Percentiles rank a stretch among this genome's conserved stretches.
phyloP scores from a whole-genome alignment of 1,140 invertebrate species.

The Leptinotarsa defecta region DNA sequence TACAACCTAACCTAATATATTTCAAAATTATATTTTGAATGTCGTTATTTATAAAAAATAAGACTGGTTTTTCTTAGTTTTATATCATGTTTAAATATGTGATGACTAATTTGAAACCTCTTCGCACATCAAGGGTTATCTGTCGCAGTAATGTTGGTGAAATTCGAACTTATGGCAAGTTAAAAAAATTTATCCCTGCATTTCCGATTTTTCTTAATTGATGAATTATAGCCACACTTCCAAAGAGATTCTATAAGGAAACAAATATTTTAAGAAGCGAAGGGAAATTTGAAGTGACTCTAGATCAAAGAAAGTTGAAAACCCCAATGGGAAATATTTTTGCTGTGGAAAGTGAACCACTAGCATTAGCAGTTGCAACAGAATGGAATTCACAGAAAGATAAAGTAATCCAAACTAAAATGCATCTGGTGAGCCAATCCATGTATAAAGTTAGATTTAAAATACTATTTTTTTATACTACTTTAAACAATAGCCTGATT shows the following conservation, averaged over 20 bases:
- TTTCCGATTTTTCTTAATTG: not conserved
- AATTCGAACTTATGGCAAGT: conserved; percentile 1
- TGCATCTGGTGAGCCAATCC: conserved; percentile 78
- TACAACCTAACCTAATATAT: no score
- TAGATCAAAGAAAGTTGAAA: conserved; percentile 85
- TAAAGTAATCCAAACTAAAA: conserved; percentile 74
- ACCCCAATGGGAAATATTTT: conserved; percentile 83
- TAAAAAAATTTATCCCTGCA: not conserved
- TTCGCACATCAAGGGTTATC: no score
- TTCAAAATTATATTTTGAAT: no score
- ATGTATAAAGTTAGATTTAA: not conserved
- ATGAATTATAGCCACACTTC: conserved; percentile 21
- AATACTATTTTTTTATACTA: not conserved
- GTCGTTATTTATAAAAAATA: no score
- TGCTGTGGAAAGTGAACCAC: conserved; percentile 78
- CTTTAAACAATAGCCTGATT: no score
- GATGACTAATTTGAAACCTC: no score
- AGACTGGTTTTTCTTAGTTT: no score
- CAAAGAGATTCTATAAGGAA: conserved; percentile 73
- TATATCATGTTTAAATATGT: no score
- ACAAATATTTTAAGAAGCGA: conserved; percentile 67
- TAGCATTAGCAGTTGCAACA: conserved; percentile 86
- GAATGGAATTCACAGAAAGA: conserved; percentile 91
- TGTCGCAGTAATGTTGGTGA: not conserved
- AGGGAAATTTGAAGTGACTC: conserved; percentile 72